Evolutionary conservation across 2,888 invertebrate genomes (phyloP).

Genomic region (Cordilura impudica): DNA sequence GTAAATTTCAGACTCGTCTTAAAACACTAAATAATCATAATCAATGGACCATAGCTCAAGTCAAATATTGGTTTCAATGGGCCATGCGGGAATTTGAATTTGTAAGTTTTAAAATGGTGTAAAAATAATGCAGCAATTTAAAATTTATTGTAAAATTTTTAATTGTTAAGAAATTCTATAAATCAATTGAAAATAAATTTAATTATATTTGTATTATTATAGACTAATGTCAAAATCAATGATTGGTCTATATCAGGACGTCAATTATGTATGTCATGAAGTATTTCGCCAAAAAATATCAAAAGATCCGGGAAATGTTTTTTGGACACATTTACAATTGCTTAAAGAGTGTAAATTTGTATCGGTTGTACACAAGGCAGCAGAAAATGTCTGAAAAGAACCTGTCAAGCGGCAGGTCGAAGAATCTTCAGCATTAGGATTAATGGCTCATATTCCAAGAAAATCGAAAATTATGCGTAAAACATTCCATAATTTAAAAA

Average conservation of each 20-base stretch:
- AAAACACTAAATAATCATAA: slow-evolving; percentile 83
- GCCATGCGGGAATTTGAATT: slow-evolving; percentile 93
- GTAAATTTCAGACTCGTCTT: slow-evolving; percentile 84
- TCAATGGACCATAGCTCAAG: slow-evolving; percentile 86
- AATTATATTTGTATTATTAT: too few species aligned
- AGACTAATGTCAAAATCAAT: slow-evolving; percentile 82
- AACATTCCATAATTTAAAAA: slow-evolving; percentile 68
- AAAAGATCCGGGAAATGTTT: slow-evolving; percentile 90
- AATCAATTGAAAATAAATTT: too few species aligned
- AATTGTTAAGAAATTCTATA: too few species aligned
- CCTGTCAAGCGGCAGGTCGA: slow-evolving; percentile 53
- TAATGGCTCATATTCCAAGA: slow-evolving; percentile 48
- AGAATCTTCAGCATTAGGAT: slow-evolving; percentile 6
- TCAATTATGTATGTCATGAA: slow-evolving; percentile 82
- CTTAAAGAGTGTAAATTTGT: slow-evolving; percentile 94
- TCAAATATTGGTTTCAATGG: slow-evolving; percentile 95
- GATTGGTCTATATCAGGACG: slow-evolving; percentile 89
- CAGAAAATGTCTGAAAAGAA: slow-evolving; percentile 65
- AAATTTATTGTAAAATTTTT: too few species aligned
- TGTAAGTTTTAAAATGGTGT: too few species aligned
- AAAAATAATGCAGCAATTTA: too few species aligned
- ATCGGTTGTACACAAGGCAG: slow-evolving; percentile 79
- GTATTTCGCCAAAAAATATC: slow-evolving; percentile 84
- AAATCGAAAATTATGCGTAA: slow-evolving; percentile 76
- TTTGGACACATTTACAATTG: slow-evolving; percentile 96